Conservation (phyloP, 1,140 invertebrate genomes). For the Steinernema khuongi region DNA sequence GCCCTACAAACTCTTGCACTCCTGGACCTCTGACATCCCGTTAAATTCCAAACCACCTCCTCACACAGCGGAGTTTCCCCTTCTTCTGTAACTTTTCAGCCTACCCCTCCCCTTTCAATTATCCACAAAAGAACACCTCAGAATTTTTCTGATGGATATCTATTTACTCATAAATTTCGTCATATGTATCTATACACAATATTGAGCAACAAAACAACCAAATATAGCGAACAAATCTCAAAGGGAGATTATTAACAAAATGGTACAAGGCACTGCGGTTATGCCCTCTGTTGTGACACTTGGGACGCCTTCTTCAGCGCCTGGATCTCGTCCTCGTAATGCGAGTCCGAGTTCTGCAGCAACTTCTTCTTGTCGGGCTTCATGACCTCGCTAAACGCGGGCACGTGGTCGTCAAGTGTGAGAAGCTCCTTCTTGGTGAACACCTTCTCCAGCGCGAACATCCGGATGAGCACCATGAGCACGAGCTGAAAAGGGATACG, state of each 20-base stretch:
- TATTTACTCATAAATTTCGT: neutral
- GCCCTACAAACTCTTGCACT: neutral
- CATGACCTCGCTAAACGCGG: constrained; percentile 29
- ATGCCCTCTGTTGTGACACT: neutral
- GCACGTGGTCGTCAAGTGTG: constrained; percentile 27
- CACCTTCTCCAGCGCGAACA: constrained; percentile 62
- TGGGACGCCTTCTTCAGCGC: constrained; percentile 2
- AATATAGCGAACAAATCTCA: neutral
- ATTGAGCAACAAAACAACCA: neutral
- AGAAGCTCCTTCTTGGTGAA: constrained; percentile 32
- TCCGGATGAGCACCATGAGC: constrained; percentile 90
- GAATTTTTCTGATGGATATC: too few species aligned
- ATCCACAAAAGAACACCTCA: too few species aligned
- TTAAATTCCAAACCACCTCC: too few species aligned
- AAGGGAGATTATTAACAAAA: neutral
- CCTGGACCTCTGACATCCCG: too few species aligned
- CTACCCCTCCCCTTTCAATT: too few species aligned
- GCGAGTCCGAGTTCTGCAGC: neutral
- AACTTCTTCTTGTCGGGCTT: constrained; percentile 16
- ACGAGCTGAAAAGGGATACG: constrained; percentile 67
- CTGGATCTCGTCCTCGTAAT: constrained; percentile 18
- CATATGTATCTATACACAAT: neutral
- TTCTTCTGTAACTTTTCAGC: too few species aligned
- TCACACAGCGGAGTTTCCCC: too few species aligned
- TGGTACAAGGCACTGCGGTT: neutral